Conservation (phyloP, 2,888 invertebrate genomes). For the Machimus rusticus region DNA sequence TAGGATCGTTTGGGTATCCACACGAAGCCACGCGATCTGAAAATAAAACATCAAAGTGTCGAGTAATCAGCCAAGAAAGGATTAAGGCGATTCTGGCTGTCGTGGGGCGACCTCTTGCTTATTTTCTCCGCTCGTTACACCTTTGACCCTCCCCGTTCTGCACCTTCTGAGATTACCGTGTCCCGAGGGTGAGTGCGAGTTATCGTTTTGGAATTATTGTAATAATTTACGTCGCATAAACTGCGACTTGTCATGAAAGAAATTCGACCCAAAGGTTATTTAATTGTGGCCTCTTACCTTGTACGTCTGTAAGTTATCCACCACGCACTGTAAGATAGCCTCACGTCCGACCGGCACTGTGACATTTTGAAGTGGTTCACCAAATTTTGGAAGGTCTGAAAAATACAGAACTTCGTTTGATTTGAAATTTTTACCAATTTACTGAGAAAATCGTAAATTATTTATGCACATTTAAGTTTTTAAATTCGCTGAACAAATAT, state of each 20-base stretch:
- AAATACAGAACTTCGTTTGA: conserved; percentile 46
- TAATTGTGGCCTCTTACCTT: conserved; percentile 65
- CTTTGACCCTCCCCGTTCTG: background rate
- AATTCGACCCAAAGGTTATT: background rate
- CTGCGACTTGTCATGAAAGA: conserved; percentile 33
- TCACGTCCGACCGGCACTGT: conserved; percentile 74
- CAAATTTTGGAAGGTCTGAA: conserved; percentile 72
- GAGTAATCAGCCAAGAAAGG: conserved; percentile 39
- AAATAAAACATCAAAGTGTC: conserved; percentile 51
- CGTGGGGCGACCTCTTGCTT: background rate
- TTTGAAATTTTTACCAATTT: no score
- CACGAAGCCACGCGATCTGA: conserved; percentile 89
- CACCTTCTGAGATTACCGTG: background rate
- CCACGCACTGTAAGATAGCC: conserved; percentile 72
- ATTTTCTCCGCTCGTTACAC: background rate
- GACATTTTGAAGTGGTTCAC: conserved; percentile 72
- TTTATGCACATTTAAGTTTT: no score
- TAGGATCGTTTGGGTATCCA: conserved; percentile 88
- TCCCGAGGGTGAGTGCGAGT: conserved; percentile 21
- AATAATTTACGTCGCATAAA: conserved; percentile 41
- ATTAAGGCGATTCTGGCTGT: background rate
- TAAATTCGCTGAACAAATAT: no score
- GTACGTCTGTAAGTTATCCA: conserved; percentile 73
- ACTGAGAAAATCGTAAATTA: no score
- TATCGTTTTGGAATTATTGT: conserved; percentile 19